phyloP scores from a whole-genome alignment of 2,888 invertebrate species.

The Mimachlamys varia region DNA sequence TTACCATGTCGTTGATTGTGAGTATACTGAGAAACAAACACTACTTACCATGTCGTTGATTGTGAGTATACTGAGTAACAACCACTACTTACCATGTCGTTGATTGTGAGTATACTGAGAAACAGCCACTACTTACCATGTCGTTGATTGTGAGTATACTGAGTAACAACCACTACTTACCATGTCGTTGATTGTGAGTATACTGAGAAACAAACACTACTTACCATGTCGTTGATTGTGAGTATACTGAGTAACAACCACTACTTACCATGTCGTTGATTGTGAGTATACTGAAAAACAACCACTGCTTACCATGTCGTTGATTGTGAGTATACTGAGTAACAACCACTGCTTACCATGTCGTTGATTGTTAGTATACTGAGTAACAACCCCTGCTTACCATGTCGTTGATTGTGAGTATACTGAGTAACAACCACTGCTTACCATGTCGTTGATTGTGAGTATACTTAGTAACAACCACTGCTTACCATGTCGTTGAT shows the following conservation, averaged over 20 bases:
- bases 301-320: conserved; percentile 50
- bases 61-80: too few species aligned
- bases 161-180: too few species aligned
- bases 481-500: conserved; percentile 50
- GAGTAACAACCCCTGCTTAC: conserved; percentile 48
- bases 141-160: too few species aligned
- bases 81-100: too few species aligned
- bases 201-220: conserved; percentile 42
- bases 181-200: conserved; percentile 50
- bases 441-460: conserved; percentile 49
- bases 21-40: conserved; percentile 45
- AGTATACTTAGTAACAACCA: conserved; percentile 45
- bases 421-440: too few species aligned
- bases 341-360: too few species aligned
- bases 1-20: conserved; percentile 49
- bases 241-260: too few species aligned
- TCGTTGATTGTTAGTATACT: conserved; percentile 48
- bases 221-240: conserved; percentile 51
- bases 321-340: too few species aligned
- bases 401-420: too few species aligned
- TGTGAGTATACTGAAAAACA: conserved; percentile 47
- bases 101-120: conserved; percentile 47
- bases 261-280: too few species aligned
- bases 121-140: conserved; percentile 49
- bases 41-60: conserved; percentile 50